phyloP scores from a whole-genome alignment of 2,113 vertebrate genomes.

The Neoarius graeffei region DNA sequence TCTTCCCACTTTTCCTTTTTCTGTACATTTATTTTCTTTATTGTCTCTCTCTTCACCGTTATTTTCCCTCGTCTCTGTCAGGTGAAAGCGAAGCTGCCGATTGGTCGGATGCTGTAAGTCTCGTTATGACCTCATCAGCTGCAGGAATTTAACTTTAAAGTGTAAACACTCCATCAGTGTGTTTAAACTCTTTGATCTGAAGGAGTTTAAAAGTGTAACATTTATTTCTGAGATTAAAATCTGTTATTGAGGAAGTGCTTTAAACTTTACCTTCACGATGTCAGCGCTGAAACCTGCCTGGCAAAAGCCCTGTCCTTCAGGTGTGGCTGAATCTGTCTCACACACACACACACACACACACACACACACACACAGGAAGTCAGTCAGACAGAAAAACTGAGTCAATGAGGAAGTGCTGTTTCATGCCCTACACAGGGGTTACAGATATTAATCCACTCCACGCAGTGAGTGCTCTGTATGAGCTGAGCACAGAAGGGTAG shows the following conservation, averaged over 20 bases:
- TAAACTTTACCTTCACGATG: slow-evolving; percentile 82
- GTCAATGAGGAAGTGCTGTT: too few species aligned
- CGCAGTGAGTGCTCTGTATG: too few species aligned
- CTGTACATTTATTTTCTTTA: not conserved
- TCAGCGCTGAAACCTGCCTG: slow-evolving; percentile 97
- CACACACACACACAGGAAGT: not conserved
- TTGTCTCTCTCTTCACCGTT: not conserved
- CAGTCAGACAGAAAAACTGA: slow-evolving; percentile 16
- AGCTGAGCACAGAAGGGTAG: too few species aligned
- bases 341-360: slow-evolving; percentile 15
- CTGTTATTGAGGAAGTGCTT: not conserved
- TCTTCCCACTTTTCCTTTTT: not conserved
- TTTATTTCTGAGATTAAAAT: not conserved
- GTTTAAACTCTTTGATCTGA: too few species aligned
- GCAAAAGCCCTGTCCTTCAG: slow-evolving; percentile 96
- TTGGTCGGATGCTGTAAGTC: not conserved
- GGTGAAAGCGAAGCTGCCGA: not conserved
- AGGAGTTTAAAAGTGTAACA: too few species aligned
- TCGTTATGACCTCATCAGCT: not conserved
- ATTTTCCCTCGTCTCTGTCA: not conserved
- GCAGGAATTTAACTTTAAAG: not conserved
- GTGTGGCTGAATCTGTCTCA: slow-evolving; percentile 77
- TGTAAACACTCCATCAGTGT: not conserved
- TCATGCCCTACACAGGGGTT: too few species aligned
- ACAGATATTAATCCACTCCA: too few species aligned